phyloP scores from a whole-genome alignment of 2,113 vertebrate genomes.

The Pseudorasbora parva region DNA sequence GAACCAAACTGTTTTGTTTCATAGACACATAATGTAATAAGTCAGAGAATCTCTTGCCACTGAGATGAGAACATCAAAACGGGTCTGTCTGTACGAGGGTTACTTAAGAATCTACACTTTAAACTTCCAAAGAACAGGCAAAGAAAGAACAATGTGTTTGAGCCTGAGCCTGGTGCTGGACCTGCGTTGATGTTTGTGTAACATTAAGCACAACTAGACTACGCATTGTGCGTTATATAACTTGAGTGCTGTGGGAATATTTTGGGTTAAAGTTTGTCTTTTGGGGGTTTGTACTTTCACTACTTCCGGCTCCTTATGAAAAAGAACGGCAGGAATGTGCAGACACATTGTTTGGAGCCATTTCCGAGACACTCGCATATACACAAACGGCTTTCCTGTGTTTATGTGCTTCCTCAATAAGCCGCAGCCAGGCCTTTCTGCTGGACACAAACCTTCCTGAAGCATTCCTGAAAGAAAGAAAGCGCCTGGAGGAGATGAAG shows the following conservation, averaged over 20 bases:
- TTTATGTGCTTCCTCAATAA: slow-evolving; percentile 44
- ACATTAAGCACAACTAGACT: neutral
- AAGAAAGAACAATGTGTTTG: neutral
- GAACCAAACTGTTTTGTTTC: no score
- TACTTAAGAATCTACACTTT: neutral
- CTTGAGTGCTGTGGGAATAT: slow-evolving; percentile 34
- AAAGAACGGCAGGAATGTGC: slow-evolving; percentile 47
- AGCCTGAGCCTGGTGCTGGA: neutral
- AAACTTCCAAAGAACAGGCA: neutral
- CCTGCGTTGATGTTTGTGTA: neutral
- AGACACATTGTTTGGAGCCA: slow-evolving; percentile 44
- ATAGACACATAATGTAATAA: no score
- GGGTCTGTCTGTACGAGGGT: no score
- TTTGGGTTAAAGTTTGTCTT: slow-evolving; percentile 13
- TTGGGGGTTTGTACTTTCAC: slow-evolving; percentile 46
- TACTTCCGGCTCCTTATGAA: slow-evolving; percentile 31
- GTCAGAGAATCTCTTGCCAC: no score
- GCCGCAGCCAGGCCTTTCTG: neutral
- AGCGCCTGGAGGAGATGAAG: neutral
- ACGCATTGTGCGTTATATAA: neutral
- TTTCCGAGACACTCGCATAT: slow-evolving; percentile 35
- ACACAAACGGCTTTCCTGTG: slow-evolving; percentile 51
- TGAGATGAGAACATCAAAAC: no score
- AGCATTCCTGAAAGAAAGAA: slow-evolving; percentile 16
- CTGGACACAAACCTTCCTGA: slow-evolving; percentile 37